Evolutionary conservation across 2,113 vertebrate genomes (phyloP), one percentile per base, ranked within the genome.

Genomic region (Loxodonta africana): DNA sequence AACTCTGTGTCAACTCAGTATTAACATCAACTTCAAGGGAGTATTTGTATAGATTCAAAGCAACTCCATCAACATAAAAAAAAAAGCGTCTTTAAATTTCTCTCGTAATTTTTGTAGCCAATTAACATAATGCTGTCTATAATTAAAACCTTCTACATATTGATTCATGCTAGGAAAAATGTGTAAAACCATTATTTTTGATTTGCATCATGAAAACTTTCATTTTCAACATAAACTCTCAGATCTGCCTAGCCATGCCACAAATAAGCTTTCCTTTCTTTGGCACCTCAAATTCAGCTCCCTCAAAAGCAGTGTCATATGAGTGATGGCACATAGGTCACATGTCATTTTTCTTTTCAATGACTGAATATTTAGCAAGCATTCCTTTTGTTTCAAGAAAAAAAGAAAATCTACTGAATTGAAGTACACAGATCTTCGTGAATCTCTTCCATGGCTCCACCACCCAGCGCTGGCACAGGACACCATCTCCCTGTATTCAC

Each of bases 211-310:
- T 69, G 65, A 84, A 94, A 88, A 67, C 4, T 26, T 90, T 88
- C 26, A 21, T 25, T n/a, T 83, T 44, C 30, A 94, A 84, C 7
- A 73, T 67, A 84, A 89, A 62, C 60, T 92, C 65, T 89, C 46
- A 85, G 20, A 73, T 9, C 6, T 88, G 28, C n/a, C 30, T 71
- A 69, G 21, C 4, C 51, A 83, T 17, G 12, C 76, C 73, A 94
- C 15, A 94, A 84, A 93, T 93, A 53, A 91, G 14, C 26, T 80
- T 67, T 81, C 78, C 26, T 84, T 83, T 80, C 71, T 73, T 84
- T 9, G 33, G 10, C 48, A 26, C 15, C 84, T 85, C 57, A 89
- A 88, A 89, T 53, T 83, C 62, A 91, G 21, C 3, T 76, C 76
- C 60, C 37, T 77, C 14, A 87, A 83, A 95, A 51, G 28, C 15